Base-by-base conservation (phyloP, 2,113 vertebrate species). In the Psilopsiagon aurifrons region DNA sequence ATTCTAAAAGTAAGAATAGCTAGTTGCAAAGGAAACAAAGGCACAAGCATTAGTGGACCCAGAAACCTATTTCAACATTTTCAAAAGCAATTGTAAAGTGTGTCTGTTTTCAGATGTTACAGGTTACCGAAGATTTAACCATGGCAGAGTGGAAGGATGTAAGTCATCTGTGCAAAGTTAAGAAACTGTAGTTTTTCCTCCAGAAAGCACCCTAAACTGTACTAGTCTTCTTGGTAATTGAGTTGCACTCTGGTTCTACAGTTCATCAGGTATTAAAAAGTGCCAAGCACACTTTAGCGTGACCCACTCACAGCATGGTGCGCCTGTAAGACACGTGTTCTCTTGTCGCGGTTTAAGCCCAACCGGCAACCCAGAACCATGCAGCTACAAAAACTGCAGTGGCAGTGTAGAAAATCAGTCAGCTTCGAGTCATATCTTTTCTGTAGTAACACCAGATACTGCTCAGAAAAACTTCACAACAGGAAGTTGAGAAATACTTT, bases 291-390 rank as follows among this genome's bases (percentile, higher is more conserved):
- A 11, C 13, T 17, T 47, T 4, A 76, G 64, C 17, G 31, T 37
- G 17, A 37, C 7, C 7, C 0, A 0, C 18, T 19, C 24, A n/a
- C 17, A 22, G 7, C 29, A 64, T 33, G 20, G 25, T 27, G 14
- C 9, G 22, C 22, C 25, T 4, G 10, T 2, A 13, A 33, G 4
- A 8, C 10, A 9, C 5, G 11, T 0, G 0, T 29, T 41, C 23
- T 63, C n/a, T 29, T 25, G 24, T 51, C 13, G 1, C 25, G 49
- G 49, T 51, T 51, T 51, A 51, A 51, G 49, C 49, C 24, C 49
- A 51, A 22, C 49, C 8, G 3, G 49, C 49, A 51, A 51, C 24
- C 24, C 49, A 51, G 49, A 51, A 51, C 49, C 24, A 51, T 5
- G 24, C 13, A 27, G 49, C 17, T 63, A 44, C 24, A 67, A 59